Conservation (phyloP, 2,113 vertebrate genomes). For the Eurypyga helias region DNA sequence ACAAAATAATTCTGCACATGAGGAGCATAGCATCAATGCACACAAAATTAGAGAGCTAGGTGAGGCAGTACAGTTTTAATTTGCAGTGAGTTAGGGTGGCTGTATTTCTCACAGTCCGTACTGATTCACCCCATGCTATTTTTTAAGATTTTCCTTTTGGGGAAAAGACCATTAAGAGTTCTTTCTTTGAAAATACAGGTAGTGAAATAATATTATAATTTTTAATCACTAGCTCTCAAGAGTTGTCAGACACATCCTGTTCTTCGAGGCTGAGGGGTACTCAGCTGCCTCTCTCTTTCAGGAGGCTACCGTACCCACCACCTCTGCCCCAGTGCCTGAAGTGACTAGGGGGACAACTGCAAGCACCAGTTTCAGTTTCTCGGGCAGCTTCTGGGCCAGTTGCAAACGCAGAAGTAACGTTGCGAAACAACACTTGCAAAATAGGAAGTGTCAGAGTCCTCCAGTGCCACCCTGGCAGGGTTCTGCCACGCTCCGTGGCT, state of each 20-base stretch:
- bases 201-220: neutral
- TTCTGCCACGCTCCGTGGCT: neutral
- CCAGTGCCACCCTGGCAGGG: neutral
- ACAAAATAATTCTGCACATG: neutral
- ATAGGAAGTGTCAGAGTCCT: neutral
- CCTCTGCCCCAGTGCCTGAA: accelerated
- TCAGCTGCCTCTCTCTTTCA: neutral
- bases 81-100: neutral
- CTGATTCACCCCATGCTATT: neutral
- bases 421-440: neutral
- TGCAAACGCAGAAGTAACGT: neutral
- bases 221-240: neutral
- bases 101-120: neutral
- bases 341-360: neutral
- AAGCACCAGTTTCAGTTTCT: neutral
- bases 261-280: neutral
- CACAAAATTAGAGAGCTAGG: neutral
- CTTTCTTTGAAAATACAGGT: neutral
- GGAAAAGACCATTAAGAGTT: neutral
- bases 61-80: neutral
- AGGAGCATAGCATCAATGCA: neutral
- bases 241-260: neutral
- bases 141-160: neutral
- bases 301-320: neutral
- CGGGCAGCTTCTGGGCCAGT: neutral